phyloP scores from a whole-genome alignment of 2,113 vertebrate species.

The Desmodus rotundus region DNA sequence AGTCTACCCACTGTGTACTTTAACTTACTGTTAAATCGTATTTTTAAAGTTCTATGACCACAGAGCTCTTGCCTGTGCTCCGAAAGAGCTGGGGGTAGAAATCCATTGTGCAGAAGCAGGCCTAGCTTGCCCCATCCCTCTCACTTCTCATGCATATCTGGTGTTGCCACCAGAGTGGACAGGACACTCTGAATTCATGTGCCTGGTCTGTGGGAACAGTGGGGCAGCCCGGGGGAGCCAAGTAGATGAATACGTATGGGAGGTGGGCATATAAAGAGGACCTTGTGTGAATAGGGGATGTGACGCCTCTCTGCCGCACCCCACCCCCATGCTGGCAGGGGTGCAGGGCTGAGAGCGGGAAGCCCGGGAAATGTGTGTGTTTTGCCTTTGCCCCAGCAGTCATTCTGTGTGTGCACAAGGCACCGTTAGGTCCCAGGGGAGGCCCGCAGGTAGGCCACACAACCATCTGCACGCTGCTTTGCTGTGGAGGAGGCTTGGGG shows the following conservation, averaged over 20 bases:
- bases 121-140: rapidly evolving
- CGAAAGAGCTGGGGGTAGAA: background rate
- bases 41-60: background rate
- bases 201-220: background rate
- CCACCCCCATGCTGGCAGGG: slow-evolving; percentile 6
- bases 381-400: slow-evolving; percentile 41
- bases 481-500: background rate
- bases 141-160: background rate
- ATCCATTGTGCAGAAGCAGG: background rate
- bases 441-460: background rate
- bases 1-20: background rate
- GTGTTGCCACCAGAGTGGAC: background rate
- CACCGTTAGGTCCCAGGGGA: background rate
- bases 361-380: background rate
- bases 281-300: slow-evolving; percentile 22
- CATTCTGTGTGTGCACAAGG: background rate
- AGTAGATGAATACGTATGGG: background rate
- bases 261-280: rapidly evolving
- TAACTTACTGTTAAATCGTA: background rate
- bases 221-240: background rate
- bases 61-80: background rate
- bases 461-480: background rate
- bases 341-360: background rate
- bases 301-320: background rate
- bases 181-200: background rate